Evolutionary conservation across 1,140 invertebrate species (phyloP), one percentile per base, ranked within the genome.

Genomic region (Zaprionus davidi): DNA sequence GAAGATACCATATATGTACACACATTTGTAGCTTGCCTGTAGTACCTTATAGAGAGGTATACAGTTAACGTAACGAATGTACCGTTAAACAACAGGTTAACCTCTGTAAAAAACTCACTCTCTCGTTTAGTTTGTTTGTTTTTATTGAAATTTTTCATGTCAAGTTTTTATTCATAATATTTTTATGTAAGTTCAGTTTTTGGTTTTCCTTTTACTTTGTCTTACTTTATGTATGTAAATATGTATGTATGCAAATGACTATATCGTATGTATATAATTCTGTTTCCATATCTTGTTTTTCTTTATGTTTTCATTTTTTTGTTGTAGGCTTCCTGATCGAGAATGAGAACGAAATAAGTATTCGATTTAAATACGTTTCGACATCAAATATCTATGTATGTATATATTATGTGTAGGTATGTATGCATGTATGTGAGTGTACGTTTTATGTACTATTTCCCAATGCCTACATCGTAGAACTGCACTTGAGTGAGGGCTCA

Each of bases 171-270:
- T 83, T 73, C 51, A 66, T 86, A 86, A 86, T 86, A 86, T 79
- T 75, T 88, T 72, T 83, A 78, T 88, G 82, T 83, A 88, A 88
- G 78, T 88, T 81, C 71, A 87, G 80, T 87, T 87, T 73, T 73
- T 58, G 26, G 51, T 65, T 56, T 53, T 65, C 20, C 63, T 72
- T 76, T 36, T 69, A 28, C 34, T 44, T 51, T 79, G 68, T 81
- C 78, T 90, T 88, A 71, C 75, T 64, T 72, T 71, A 78, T 85
- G 82, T 64, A 71, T 86, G 60, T 86, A 78, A 71, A 76, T 85
- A 71, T 79, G 81, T 86, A 80, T 86, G 70, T 78, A 83, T 69
- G 82, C 76, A 84, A 85, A 76, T 79, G 84, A 78, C 70, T 77
- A 72, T 77, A 66, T 76, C 26, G 38, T 26, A 69, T 64, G 41